phyloP scores from a whole-genome alignment of 2,797 vertebrate genomes.

The Channallabes apus region DNA sequence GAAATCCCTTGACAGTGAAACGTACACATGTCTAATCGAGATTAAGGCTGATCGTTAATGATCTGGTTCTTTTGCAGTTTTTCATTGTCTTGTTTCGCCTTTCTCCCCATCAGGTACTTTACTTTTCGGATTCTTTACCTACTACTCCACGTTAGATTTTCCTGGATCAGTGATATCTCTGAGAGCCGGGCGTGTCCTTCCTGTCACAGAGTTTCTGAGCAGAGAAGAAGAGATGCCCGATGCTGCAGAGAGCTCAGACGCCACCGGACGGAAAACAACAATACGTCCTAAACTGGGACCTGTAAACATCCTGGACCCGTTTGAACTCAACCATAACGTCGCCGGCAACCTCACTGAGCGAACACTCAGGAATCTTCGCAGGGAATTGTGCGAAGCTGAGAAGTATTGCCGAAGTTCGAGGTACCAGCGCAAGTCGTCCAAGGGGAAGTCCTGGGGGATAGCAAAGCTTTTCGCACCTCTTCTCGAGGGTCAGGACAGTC shows the following conservation, averaged over 20 bases:
- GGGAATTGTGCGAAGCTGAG: conserved; percentile 78
- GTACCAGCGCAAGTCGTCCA: conserved; percentile 79
- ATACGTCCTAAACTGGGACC: conserved; percentile 70
- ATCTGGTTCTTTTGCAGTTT: background rate
- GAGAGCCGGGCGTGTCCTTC: conserved; percentile 71
- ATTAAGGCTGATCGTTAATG: background rate
- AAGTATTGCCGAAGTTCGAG: conserved; percentile 88
- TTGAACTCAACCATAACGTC: conserved; percentile 90
- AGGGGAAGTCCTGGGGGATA: conserved; percentile 86
- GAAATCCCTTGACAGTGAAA: too few species aligned
- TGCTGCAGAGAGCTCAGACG: conserved; percentile 47
- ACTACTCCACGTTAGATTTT: conserved; percentile 82
- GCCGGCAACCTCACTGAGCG: conserved; percentile 84
- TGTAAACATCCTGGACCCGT: conserved; percentile 88
- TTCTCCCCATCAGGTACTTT: conserved; percentile 71
- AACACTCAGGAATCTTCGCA: conserved; percentile 72
- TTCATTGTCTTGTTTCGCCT: background rate
- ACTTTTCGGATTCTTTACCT: conserved; percentile 84
- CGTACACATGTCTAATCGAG: background rate
- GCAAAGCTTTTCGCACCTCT: conserved; percentile 80
- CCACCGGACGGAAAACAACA: conserved; percentile 27
- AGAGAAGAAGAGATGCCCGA: conserved; percentile 27
- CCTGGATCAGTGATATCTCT: conserved; percentile 75
- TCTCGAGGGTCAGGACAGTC: conserved; percentile 43
- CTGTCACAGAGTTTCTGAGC: conserved; percentile 70